Conservation (phyloP, 1,140 invertebrate species). For the Drosophila tristis region DNA sequence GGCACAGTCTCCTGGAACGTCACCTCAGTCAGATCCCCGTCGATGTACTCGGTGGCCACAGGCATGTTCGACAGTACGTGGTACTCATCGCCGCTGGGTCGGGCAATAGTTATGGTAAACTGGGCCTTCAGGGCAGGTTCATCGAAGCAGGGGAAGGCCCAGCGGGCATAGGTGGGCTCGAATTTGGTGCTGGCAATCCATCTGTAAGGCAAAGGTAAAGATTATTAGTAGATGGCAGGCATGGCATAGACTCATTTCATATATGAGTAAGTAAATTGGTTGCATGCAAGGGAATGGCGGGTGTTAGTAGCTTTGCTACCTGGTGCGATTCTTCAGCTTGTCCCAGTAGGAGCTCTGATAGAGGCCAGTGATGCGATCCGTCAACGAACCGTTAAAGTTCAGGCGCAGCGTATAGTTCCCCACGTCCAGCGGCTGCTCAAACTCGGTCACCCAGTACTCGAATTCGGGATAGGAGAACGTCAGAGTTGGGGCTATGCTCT, state of each 20-base stretch:
- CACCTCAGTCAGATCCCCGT: slow-evolving; percentile 70
- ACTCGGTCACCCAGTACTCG: slow-evolving; percentile 89
- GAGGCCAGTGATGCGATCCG: slow-evolving; percentile 90
- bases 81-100: slow-evolving; percentile 87
- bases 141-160: slow-evolving; percentile 97
- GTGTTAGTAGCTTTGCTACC: slow-evolving; percentile 84
- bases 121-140: slow-evolving; percentile 97
- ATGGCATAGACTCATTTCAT: not conserved
- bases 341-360: slow-evolving; percentile 91
- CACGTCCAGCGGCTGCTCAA: slow-evolving; percentile 85
- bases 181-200: slow-evolving; percentile 95
- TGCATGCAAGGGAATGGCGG: slow-evolving; percentile 9
- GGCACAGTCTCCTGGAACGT: slow-evolving; percentile 92
- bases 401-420: slow-evolving; percentile 88
- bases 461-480: slow-evolving; percentile 85
- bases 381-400: slow-evolving; percentile 89
- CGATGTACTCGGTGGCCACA: slow-evolving; percentile 59
- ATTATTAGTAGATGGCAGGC: not conserved
- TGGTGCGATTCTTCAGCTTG: slow-evolving; percentile 85
- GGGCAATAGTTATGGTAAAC: slow-evolving; percentile 91
- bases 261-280: slow-evolving; percentile 9
- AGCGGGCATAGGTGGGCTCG: slow-evolving; percentile 95
- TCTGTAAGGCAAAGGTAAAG: slow-evolving; percentile 85
- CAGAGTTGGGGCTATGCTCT: slow-evolving; percentile 65
- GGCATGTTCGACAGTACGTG: slow-evolving; percentile 93